phyloP scores from a whole-genome alignment of 1,140 invertebrate species.

The Drosophila tristis region DNA sequence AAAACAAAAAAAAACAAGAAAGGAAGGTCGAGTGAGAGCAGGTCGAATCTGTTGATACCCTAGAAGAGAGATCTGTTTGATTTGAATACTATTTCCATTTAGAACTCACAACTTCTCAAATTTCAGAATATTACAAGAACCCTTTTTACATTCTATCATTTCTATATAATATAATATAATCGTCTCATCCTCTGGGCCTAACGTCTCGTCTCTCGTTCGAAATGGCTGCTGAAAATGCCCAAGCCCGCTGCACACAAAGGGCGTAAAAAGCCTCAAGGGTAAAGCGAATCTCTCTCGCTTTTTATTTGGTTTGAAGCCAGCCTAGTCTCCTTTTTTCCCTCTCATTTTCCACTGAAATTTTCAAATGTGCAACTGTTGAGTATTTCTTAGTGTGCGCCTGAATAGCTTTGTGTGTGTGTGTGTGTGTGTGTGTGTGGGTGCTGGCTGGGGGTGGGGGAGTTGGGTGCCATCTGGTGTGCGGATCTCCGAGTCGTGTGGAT shows the following conservation, averaged over 20 bases:
- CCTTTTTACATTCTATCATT: too few relatives aligned
- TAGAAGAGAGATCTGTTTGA: too few relatives aligned
- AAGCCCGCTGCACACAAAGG: neutral
- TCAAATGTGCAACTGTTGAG: slow-evolving; percentile 77
- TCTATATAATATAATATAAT: too few relatives aligned
- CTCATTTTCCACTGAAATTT: slow-evolving; percentile 59
- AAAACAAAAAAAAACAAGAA: slow-evolving; percentile 19
- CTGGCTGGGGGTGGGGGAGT: slow-evolving; percentile 1
- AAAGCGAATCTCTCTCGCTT: slow-evolving; percentile 11
- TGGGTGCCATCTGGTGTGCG: neutral
- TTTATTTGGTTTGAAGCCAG: slow-evolving; percentile 48
- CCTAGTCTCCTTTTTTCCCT: slow-evolving; percentile 32
- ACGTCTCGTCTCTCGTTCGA: too few relatives aligned
- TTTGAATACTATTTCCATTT: too few relatives aligned
- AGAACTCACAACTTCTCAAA: too few relatives aligned
- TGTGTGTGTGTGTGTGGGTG: slow-evolving; percentile 10
- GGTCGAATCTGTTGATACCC: neutral
- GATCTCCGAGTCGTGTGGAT: slow-evolving; percentile 31
- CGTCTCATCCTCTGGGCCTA: too few relatives aligned
- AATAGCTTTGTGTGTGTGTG: slow-evolving; percentile 9
- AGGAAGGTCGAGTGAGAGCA: neutral
- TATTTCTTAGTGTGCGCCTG: slow-evolving; percentile 59
- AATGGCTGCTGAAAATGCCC: too few relatives aligned
- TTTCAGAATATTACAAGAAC: too few relatives aligned
- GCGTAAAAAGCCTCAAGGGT: neutral